Conservation (phyloP, 2,113 vertebrate species). For the Gymnorhina tibicen region DNA sequence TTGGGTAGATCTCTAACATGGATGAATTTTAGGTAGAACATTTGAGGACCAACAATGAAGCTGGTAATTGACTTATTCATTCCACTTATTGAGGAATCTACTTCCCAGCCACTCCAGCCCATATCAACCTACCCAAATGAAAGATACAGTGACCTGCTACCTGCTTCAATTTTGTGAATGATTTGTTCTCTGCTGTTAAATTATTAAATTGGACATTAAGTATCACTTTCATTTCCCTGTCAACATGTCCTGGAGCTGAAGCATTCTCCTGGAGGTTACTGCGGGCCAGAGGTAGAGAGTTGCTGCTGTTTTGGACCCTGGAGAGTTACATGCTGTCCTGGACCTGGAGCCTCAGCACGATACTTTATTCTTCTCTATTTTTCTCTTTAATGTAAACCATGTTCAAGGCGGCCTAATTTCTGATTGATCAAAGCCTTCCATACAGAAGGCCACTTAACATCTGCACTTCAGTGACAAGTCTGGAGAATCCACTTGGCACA, state of each 20-base stretch:
- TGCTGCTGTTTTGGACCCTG: background rate
- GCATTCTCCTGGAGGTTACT: background rate
- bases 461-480: background rate
- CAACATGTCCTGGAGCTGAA: background rate
- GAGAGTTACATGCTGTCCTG: background rate
- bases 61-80: background rate
- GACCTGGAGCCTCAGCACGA: background rate
- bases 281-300: background rate
- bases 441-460: background rate
- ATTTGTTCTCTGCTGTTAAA: background rate
- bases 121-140: background rate
- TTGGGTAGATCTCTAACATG: background rate
- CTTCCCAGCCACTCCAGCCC: background rate
- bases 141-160: rapidly evolving
- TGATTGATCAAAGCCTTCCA: background rate
- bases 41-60: background rate
- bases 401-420: background rate
- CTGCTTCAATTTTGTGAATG: background rate
- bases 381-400: background rate
- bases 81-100: background rate
- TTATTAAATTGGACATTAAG: background rate
- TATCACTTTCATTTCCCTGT: background rate
- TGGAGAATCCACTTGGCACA: background rate
- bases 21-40: background rate
- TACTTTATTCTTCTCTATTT: background rate